Evolutionary conservation across 2,888 invertebrate species (phyloP).

Genomic region (Sesia bembeciformis): DNA sequence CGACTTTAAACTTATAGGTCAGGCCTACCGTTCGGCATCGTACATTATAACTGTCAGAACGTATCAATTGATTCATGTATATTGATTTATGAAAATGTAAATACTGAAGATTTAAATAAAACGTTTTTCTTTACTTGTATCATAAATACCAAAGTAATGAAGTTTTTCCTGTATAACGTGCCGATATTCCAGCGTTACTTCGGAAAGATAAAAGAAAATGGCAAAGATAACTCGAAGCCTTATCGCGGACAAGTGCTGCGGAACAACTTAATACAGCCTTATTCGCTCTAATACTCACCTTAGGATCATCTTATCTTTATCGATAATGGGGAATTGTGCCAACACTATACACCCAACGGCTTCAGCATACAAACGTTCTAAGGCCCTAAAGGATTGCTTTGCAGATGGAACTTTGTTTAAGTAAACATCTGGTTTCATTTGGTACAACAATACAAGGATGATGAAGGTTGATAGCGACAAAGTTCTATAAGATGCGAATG

Average conservation of each 20-base stretch:
- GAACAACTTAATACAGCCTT: slow-evolving; percentile 54
- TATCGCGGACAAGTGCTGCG: slow-evolving; percentile 15
- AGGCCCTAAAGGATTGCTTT: neutral
- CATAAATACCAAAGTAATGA: no score
- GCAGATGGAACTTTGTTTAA: neutral
- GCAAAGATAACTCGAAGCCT: slow-evolving; percentile 7
- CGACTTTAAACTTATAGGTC: no score
- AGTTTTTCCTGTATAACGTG: neutral
- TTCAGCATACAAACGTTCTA: neutral
- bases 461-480: slow-evolving; percentile 15
- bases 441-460: neutral
- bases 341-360: slow-evolving; percentile 26
- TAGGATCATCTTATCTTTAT: slow-evolving; percentile 41
- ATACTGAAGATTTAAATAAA: no score
- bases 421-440: neutral
- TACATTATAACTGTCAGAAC: no score
- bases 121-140: no score
- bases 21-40: no score
- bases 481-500: slow-evolving; percentile 30
- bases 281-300: slow-evolving; percentile 45
- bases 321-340: slow-evolving; percentile 50
- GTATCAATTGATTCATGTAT: no score
- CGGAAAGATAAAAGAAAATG: neutral
- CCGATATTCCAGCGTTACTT: neutral
- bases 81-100: no score